These are phyloP conservation scores for Beris morrisii DNA, from an alignment of 2,888 invertebrate genomes.

Conservation along the genomic window DNA sequence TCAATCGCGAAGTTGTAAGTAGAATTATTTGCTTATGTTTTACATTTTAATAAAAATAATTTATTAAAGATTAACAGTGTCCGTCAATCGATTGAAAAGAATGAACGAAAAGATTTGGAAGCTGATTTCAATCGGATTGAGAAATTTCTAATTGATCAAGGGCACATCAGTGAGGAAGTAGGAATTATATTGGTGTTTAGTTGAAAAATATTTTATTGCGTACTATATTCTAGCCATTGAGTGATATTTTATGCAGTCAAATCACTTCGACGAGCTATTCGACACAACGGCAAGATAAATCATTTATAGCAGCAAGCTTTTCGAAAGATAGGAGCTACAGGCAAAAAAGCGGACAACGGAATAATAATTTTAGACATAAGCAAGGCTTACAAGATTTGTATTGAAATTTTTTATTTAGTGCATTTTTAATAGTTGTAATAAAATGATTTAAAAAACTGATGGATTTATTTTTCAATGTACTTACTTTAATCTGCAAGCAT, in stretches of 20 bases:
- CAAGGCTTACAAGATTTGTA: slow-evolving; percentile 11
- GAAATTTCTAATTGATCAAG: slow-evolving; percentile 59
- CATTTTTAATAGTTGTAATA: no score
- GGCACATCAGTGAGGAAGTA: slow-evolving; percentile 36
- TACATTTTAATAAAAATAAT: slow-evolving; percentile 20
- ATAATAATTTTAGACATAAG: not conserved
- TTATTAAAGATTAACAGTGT: slow-evolving; percentile 56
- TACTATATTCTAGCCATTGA: slow-evolving; percentile 34
- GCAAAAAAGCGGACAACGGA: not conserved
- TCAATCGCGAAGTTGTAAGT: slow-evolving; percentile 65
- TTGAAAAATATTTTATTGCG: not conserved
- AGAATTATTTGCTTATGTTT: not conserved
- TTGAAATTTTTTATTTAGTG: not conserved
- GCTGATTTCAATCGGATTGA: slow-evolving; percentile 62
- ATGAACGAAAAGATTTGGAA: slow-evolving; percentile 59
- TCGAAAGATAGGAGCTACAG: slow-evolving; percentile 20
- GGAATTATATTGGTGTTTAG: not conserved
- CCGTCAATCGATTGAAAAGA: slow-evolving; percentile 57
- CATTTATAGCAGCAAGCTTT: slow-evolving; percentile 34
- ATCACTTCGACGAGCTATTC: slow-evolving; percentile 30
- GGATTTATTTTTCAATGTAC: no score
- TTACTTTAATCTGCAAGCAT: no score
- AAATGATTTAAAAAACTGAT: no score
- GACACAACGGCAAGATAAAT: slow-evolving; percentile 27
- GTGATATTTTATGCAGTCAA: slow-evolving; percentile 38